Conservation (phyloP, 2,113 vertebrate species). For the Brienomyrus longianalis region DNA sequence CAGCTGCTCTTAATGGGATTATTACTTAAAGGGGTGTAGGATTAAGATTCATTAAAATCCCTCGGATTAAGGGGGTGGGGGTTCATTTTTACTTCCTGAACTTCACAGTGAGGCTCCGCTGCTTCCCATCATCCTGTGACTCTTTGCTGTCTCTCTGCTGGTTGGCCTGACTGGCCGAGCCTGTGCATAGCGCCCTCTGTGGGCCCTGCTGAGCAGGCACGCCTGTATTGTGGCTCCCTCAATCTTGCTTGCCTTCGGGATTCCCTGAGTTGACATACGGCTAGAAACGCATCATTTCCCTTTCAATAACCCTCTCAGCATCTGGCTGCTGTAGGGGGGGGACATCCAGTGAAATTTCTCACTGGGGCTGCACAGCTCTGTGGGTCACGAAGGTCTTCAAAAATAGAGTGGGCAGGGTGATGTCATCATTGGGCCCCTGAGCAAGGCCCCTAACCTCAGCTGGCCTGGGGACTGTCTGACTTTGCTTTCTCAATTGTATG, state of each 20-base stretch:
- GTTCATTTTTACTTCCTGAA: background rate
- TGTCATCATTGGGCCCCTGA: background rate
- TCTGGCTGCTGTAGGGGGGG: background rate
- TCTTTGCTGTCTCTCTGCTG: background rate
- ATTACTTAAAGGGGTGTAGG: background rate
- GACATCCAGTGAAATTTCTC: background rate
- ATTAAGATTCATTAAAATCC: background rate
- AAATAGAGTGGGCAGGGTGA: background rate
- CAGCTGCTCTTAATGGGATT: background rate
- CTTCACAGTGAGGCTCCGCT: background rate
- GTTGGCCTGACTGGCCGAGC: background rate
- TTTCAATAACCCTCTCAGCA: background rate
- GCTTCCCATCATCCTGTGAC: background rate
- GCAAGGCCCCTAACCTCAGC: background rate
- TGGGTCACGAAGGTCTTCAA: background rate
- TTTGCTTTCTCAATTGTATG: background rate
- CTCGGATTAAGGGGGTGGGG: background rate
- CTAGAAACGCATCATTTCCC: background rate
- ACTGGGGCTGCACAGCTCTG: too few relatives aligned
- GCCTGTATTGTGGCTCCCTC: background rate
- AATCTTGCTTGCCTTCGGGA: background rate
- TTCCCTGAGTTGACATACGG: background rate
- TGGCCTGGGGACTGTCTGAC: background rate
- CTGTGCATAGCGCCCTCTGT: background rate
- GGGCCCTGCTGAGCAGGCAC: background rate